Evolutionary conservation across 2,888 invertebrate genomes (phyloP), one percentile per base, ranked within the genome.

Genomic region (Apotomis turbidana): DNA sequence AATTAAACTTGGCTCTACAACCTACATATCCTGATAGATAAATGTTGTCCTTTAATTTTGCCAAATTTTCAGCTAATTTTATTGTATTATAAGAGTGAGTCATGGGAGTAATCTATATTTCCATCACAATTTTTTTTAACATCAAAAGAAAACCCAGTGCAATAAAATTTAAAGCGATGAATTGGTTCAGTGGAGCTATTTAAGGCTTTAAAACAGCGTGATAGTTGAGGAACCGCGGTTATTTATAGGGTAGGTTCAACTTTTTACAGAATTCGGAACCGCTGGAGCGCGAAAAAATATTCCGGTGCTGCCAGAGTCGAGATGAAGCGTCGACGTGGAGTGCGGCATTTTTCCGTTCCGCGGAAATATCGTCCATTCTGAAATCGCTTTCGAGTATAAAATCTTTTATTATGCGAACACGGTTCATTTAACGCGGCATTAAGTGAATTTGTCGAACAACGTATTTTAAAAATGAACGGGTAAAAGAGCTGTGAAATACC

Each of bases 361-460:
- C 85, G 87, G 87, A 90, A 90, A 89, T 90, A 90, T 88, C 86
- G 87, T 85, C 87, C 87, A 84, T 90, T 89, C 80, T 85, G 84
- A 88, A 91, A 92, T 90, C 90, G 88, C 83, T 90, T 90, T 89
- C 86, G 83, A 89, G 88, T 90, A 89, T 88, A 91, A 90, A 91
- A 90, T 92, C 92, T 91, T 92, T 93, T 93, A 90, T 91, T 91
- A 91, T 90, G 88, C 88, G 86, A 90, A 83, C 86, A 92, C 90
- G 89, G 91, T 93, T 92, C 92, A 91, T 93, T 93, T 90, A 92
- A 90, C 90, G 87, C 87, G 83, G 89, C 90, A 90, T 91, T 91
- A 91, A 92, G 91, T 91, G 91, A 91, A 91, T 92, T 91, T 91
- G 91, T 91, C 87, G 90, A 90, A 91, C 91, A 90, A 87, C 89